phyloP scores from a whole-genome alignment of 92 coral and sea anemone genomes.

The Isaurus tuberculatus region DNA sequence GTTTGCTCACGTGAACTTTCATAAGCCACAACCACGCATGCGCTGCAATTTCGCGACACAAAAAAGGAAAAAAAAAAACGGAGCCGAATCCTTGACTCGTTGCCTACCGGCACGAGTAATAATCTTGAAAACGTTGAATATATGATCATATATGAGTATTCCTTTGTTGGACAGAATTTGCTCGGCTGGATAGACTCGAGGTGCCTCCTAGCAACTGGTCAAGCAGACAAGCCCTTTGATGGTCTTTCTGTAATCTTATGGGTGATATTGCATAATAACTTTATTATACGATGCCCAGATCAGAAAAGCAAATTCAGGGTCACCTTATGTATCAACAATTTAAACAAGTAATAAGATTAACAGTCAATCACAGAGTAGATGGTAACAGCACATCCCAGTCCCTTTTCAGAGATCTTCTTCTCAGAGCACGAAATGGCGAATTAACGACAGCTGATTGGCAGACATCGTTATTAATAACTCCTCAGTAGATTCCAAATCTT shows the following conservation, averaged over 20 bases:
- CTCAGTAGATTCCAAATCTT: constrained; percentile 52
- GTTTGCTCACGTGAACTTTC: too few relatives aligned
- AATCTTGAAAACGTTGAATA: too few relatives aligned
- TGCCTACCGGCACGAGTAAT: too few relatives aligned
- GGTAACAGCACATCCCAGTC: constrained; percentile 47
- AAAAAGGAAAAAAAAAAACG: too few relatives aligned
- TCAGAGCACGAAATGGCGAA: constrained; percentile 75
- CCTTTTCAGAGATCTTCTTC: constrained; percentile 69
- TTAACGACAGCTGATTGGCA: constrained; percentile 71
- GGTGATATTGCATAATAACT: constrained; percentile 71
- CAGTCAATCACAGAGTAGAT: too few relatives aligned
- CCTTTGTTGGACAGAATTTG: constrained; percentile 36
- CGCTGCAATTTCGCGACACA: too few relatives aligned
- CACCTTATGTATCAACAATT: constrained; percentile 70
- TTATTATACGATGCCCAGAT: constrained; percentile 52
- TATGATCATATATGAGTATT: constrained; percentile 29
- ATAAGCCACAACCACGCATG: too few relatives aligned
- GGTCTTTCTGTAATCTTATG: constrained; percentile 62
- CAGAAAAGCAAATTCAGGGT: too few relatives aligned
- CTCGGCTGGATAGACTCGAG: constrained; percentile 15
- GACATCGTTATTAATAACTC: constrained; percentile 66
- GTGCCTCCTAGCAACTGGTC: constrained; percentile 17
- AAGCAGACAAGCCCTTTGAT: neutral
- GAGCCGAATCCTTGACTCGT: too few relatives aligned
- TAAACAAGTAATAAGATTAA: constrained; percentile 42